Evolutionary conservation across 2,113 vertebrate species (phyloP).

Genomic region (Triplophysa rosa): DNA sequence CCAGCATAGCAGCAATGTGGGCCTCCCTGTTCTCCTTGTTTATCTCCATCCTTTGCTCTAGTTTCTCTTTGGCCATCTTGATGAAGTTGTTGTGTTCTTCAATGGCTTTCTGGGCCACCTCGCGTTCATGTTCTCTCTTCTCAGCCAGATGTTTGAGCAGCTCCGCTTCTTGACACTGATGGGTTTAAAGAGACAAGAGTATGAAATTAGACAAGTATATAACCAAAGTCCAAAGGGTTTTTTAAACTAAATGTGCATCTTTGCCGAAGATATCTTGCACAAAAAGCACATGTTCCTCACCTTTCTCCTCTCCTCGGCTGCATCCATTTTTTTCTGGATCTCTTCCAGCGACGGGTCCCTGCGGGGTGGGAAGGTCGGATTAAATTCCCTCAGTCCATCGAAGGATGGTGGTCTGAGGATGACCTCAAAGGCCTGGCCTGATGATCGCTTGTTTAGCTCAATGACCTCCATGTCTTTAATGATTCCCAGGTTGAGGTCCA

Average conservation of each 20-base stretch:
- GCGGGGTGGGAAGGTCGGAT: constrained; percentile 83
- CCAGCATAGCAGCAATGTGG: constrained; percentile 84
- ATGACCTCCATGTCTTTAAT: constrained; percentile 98
- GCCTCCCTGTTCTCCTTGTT: constrained; percentile 87
- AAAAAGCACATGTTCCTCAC: constrained; percentile 61
- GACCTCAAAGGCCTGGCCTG: constrained; percentile 94
- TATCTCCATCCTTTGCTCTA: constrained; percentile 86
- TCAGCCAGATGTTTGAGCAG: constrained; percentile 90
- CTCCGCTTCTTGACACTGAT: constrained; percentile 90
- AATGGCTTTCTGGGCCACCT: constrained; percentile 90
- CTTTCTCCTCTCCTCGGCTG: constrained; percentile 88
- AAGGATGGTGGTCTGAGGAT: constrained; percentile 93
- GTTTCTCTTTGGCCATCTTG: constrained; percentile 85
- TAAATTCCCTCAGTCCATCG: constrained; percentile 84
- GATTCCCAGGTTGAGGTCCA: constrained; percentile 91
- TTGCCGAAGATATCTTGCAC: too few relatives aligned
- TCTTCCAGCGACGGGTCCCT: constrained; percentile 88
- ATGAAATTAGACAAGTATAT: neutral
- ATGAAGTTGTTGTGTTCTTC: constrained; percentile 87
- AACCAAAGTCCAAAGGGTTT: too few relatives aligned
- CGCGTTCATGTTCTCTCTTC: constrained; percentile 86
- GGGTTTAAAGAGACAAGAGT: neutral
- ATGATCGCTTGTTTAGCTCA: constrained; percentile 89
- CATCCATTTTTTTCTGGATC: constrained; percentile 92
- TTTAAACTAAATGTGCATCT: too few relatives aligned